Evolutionary conservation across 2,888 invertebrate species (phyloP).

Genomic region (Cosmorhoe ocellata): DNA sequence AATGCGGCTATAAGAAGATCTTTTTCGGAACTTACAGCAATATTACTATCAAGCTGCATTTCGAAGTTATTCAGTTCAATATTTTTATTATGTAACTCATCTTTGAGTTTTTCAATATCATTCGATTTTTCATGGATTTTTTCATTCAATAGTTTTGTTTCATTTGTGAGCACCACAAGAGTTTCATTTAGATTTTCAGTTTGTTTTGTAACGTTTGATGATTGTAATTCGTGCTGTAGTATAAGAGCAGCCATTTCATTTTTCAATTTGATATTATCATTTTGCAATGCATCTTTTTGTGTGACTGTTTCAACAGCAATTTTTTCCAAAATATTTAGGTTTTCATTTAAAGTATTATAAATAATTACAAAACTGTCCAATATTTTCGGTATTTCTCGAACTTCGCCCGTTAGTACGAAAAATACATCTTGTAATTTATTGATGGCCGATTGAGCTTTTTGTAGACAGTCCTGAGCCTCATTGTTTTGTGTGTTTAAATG

Average conservation of each 20-base stretch:
- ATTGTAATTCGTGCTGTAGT: conserved; percentile 32
- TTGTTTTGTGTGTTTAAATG: conserved; percentile 40
- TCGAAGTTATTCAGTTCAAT: conserved; percentile 20
- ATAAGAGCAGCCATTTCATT: conserved; percentile 18
- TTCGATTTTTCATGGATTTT: conserved; percentile 10
- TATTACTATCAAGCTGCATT: conserved; percentile 2
- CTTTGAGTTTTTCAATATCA: conserved; percentile 16
- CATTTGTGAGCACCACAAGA: conserved; percentile 21
- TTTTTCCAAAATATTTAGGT: conserved; percentile 47
- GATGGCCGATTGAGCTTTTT: conserved; percentile 44
- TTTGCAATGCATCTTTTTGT: conserved; percentile 40
- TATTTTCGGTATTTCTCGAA: conserved; percentile 46
- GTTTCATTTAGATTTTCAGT: conserved; percentile 27
- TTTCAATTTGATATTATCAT: conserved; percentile 35
- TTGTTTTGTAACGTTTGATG: conserved; percentile 30
- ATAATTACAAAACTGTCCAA: conserved; percentile 47
- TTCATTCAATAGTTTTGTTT: conserved; percentile 18
- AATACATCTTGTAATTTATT: conserved; percentile 47
- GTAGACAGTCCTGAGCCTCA: conserved; percentile 42
- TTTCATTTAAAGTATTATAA: conserved; percentile 44
- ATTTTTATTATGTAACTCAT: conserved; percentile 25
- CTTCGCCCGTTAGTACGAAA: conserved; percentile 45
- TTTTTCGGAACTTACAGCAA: conserved; percentile 21
- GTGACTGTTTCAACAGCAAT: conserved; percentile 39
- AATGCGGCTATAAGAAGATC: conserved; percentile 31